Base-by-base conservation (phyloP, 2,797 vertebrate genomes). In the Tamandua tetradactyla region DNA sequence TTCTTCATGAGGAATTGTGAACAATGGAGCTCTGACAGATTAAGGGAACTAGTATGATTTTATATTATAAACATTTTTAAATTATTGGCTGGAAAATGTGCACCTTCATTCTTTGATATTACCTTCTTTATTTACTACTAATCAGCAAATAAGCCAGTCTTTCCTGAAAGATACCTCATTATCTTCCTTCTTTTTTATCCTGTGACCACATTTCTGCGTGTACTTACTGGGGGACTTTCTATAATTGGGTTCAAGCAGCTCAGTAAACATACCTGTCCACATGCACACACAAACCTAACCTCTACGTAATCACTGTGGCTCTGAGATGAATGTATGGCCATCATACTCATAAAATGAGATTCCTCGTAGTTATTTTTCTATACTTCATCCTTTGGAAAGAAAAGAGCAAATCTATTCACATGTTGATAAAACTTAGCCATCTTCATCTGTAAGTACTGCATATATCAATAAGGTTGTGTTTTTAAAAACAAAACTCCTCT, bases 211-310 rank as follows among this genome's bases (percentile, higher is more conserved):
- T 94, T 89, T 94, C 94, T 94, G 40, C 2, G 72, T 91, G n/a
- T 79, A 20, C 59, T 95, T 95, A 68, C 61, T 95, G 69, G 91
- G 64, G 3, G 47, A 6, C 68, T 89, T 84, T 85, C 42, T 91
- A 2, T 95, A 93, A 95, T 80, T 90, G 81, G 44, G 30, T 94
- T 96, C 87, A 86, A 90, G 87, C 62, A 75, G 35, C 68, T 94
- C 89, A 47, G 59, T 88, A 93, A 95, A 91, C 59, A 72, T 52
- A 59, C 35, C 15, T 32, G 20, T 92, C 44, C 57, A 35, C 47
- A 57, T 44, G 18, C 3, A 68, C 40, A 14, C 23, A 62, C 23
- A 79, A 69, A 84, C 79, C 30, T 96, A 88, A 89, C 94, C 83
- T 96, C 69, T 93, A 88, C 84, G 68, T 93, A 83, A 76, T 69